Conservation (phyloP, 2,113 vertebrate species). For the Microtus ochrogaster region DNA sequence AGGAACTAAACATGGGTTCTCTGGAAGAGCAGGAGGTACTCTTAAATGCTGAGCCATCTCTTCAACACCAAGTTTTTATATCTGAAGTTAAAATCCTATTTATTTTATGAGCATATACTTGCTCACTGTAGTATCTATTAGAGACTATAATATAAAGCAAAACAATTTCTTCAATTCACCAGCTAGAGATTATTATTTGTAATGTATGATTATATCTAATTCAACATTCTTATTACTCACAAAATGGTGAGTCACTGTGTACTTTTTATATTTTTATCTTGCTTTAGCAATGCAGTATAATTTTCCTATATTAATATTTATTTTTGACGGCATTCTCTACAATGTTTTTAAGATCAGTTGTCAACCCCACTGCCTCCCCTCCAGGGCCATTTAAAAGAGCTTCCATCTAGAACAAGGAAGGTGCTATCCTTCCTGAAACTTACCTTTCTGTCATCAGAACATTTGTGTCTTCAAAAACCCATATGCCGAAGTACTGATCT, state of each 20-base stretch:
- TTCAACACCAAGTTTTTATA: not conserved
- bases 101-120: not conserved
- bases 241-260: not conserved
- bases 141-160: conserved; percentile 28
- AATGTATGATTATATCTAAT: not conserved
- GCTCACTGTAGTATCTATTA: conserved; percentile 8
- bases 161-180: not conserved
- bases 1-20: not conserved
- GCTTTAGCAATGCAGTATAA: not conserved
- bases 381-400: not conserved
- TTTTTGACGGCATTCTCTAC: not conserved
- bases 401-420: not conserved
- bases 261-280: conserved; percentile 20
- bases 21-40: not conserved
- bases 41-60: not conserved
- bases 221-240: not conserved
- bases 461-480: not conserved
- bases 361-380: not conserved
- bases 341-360: not conserved
- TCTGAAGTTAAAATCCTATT: conserved; percentile 27
- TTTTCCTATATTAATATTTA: conserved; percentile 10
- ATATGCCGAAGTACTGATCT: not conserved
- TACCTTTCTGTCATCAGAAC: not conserved
- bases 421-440: not conserved
- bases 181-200: not conserved